phyloP scores from a whole-genome alignment of 2,113 vertebrate species.

The Nannospalax galili region DNA sequence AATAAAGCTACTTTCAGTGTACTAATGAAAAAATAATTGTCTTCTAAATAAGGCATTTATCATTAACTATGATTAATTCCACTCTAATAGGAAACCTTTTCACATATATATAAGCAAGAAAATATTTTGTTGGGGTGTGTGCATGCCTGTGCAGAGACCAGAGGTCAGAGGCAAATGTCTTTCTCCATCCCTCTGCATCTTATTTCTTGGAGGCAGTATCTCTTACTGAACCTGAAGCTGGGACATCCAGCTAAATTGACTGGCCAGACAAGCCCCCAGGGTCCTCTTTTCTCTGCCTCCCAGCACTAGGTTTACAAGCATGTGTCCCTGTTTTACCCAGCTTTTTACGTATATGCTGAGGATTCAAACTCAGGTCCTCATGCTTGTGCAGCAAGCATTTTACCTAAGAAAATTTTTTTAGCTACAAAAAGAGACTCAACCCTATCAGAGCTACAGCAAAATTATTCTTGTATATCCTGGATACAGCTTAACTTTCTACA shows the following conservation, averaged over 20 bases:
- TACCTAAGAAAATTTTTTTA: background rate
- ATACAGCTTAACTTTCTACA: background rate
- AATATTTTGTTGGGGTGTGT: conserved; percentile 4
- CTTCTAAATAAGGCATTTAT: conserved; percentile 42
- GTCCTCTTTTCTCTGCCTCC: background rate
- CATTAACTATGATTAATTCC: conserved; percentile 20
- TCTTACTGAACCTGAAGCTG: background rate
- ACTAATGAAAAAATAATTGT: conserved; percentile 42
- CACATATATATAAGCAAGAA: background rate
- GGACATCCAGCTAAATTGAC: no score
- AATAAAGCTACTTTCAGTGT: conserved; percentile 10
- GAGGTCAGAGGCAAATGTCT: background rate
- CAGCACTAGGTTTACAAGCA: background rate
- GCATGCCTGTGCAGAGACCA: background rate
- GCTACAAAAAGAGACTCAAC: background rate
- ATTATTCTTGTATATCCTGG: background rate
- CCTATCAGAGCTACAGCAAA: background rate
- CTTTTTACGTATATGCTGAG: background rate
- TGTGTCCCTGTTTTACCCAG: background rate
- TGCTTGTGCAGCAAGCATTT: background rate
- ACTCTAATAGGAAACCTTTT: conserved; percentile 37
- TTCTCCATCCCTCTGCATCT: background rate
- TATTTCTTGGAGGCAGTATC: background rate
- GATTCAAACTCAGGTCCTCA: background rate
- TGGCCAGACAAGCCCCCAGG: background rate